Conservation (phyloP, 2,888 invertebrate species). For the Ectropis crepuscularia region DNA sequence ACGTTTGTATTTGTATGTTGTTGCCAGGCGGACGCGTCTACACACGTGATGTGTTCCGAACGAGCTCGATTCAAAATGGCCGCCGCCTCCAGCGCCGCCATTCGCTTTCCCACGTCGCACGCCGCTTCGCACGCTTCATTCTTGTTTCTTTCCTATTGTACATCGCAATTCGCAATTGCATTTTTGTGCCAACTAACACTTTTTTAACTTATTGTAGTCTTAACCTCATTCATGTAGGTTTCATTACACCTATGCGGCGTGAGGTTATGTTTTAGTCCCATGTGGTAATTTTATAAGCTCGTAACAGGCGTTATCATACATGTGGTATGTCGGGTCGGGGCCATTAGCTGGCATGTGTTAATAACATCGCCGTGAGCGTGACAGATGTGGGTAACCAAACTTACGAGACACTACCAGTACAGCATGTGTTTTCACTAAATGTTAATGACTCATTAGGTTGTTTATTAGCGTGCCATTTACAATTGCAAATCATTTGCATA, state of each 20-base stretch:
- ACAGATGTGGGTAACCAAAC: constrained; percentile 61
- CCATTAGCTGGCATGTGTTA: constrained; percentile 69
- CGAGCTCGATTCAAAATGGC: constrained; percentile 78
- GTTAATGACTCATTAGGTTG: constrained; percentile 53
- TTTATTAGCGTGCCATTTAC: constrained; percentile 37
- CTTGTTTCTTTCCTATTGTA: constrained; percentile 71
- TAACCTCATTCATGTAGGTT: constrained; percentile 5
- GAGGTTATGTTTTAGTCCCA: constrained; percentile 1
- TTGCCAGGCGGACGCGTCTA: constrained; percentile 77
- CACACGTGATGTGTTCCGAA: constrained; percentile 78
- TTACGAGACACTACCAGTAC: constrained; percentile 52
- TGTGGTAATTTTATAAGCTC: constrained; percentile 37
- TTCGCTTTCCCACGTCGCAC: constrained; percentile 81
- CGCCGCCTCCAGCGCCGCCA: constrained; percentile 55
- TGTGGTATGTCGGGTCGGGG: constrained; percentile 54
- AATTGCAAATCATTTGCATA: constrained; percentile 25
- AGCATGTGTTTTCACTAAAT: constrained; percentile 55
- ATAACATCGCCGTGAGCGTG: constrained; percentile 58
- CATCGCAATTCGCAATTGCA: constrained; percentile 64
- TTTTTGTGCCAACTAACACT: constrained; percentile 47
- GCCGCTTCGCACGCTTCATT: constrained; percentile 69
- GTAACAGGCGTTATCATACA: constrained; percentile 57
- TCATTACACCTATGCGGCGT: background rate
- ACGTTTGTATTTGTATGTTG: constrained; percentile 62
- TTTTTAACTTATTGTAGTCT: constrained; percentile 17